Evolutionary conservation across 2,888 invertebrate genomes (phyloP).

Genomic region (Craniophora ligustri): DNA sequence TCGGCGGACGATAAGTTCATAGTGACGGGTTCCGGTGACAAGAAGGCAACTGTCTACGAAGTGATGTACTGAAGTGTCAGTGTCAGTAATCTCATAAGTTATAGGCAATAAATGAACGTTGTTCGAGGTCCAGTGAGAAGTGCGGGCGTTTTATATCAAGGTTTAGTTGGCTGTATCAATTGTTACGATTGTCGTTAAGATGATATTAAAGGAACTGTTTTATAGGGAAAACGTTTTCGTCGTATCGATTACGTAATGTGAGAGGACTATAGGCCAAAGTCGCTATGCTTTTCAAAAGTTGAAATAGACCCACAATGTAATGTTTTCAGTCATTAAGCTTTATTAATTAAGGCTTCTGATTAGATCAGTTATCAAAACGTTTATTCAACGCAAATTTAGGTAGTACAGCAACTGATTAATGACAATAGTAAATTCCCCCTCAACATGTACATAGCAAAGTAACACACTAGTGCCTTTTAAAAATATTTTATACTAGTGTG

Average conservation of each 20-base stretch:
- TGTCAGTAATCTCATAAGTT: conserved; percentile 60
- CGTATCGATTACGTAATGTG: no score
- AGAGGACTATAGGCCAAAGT: no score
- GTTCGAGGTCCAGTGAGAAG: conserved; percentile 65
- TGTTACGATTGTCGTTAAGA: conserved; percentile 27
- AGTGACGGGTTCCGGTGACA: conserved; percentile 99
- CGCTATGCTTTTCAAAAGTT: no score
- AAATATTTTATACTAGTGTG: not conserved
- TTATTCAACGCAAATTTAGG: no score
- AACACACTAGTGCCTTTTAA: no score
- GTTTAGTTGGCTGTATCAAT: conserved; percentile 57
- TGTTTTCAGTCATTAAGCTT: no score
- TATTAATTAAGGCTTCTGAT: no score
- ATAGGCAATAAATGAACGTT: conserved; percentile 59
- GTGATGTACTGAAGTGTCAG: conserved; percentile 92
- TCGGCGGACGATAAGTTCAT: conserved; percentile 99
- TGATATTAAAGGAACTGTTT: conserved; percentile 1
- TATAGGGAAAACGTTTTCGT: conserved; percentile 11
- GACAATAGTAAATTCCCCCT: no score
- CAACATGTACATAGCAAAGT: no score
- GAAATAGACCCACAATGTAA: no score
- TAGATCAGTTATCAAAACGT: no score
- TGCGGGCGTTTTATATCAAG: conserved; percentile 56
- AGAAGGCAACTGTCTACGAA: conserved; percentile 99
- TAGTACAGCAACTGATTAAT: no score